phyloP scores from a whole-genome alignment of 2,888 invertebrate species.

The Andrena trimmerana region DNA sequence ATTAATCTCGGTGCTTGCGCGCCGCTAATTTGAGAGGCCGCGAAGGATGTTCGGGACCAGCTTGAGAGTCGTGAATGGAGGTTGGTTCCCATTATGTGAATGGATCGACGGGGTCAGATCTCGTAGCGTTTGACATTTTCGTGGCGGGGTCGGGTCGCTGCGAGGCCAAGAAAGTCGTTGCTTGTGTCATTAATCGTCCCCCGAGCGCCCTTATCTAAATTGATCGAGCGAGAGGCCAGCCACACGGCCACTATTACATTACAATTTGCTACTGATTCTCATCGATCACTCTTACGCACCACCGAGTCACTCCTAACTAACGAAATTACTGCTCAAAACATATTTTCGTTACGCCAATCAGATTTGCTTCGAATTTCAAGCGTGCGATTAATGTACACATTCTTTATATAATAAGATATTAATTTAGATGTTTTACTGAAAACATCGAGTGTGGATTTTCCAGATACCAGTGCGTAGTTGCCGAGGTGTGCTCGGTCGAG shows the following conservation, averaged over 20 bases:
- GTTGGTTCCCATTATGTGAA: conserved; percentile 72
- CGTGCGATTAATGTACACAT: too few relatives aligned
- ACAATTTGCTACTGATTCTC: conserved; percentile 51
- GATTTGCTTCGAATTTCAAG: too few relatives aligned
- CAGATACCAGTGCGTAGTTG: conserved; percentile 21
- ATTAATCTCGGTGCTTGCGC: conserved; percentile 49
- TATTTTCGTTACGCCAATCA: too few relatives aligned
- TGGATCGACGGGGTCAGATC: conserved; percentile 68
- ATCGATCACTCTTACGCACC: conserved; percentile 34
- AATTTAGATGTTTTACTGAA: too few relatives aligned
- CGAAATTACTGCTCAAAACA: not conserved
- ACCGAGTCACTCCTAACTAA: conserved; percentile 17
- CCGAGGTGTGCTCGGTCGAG: not conserved
- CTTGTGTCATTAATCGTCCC: conserved; percentile 68
- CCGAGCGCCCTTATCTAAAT: conserved; percentile 53
- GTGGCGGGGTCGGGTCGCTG: conserved; percentile 68
- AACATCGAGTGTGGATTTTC: not conserved
- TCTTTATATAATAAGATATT: too few relatives aligned
- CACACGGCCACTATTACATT: conserved; percentile 32
- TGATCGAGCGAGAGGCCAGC: conserved; percentile 51
- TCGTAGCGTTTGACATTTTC: conserved; percentile 62
- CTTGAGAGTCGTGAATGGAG: conserved; percentile 72
- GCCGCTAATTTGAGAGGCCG: conserved; percentile 39
- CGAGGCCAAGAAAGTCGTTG: conserved; percentile 68
- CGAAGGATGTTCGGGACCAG: conserved; percentile 30